A percentile compares a stretch with the other conserved stretches of the same genome.
Conservation (phyloP, 2,888 invertebrate species). For the Drosophila percnosoma region DNA sequence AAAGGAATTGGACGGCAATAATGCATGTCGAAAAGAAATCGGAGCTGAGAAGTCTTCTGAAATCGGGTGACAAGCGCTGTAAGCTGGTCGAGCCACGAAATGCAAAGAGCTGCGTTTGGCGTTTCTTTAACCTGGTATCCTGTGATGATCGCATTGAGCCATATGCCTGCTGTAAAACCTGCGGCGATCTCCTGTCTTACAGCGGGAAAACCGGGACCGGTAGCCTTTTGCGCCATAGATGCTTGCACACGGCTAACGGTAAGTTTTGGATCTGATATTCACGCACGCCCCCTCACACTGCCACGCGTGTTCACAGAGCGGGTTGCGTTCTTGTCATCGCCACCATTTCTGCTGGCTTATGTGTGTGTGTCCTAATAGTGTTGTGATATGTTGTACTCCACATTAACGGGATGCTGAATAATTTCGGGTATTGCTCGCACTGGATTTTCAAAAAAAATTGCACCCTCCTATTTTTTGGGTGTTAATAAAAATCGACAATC, state of each 20-base stretch:
- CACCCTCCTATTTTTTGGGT: not conserved
- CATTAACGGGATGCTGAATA: conserved; percentile 5
- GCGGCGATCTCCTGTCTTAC: conserved; percentile 66
- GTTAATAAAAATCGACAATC: conserved; percentile 1
- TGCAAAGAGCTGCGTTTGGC: conserved; percentile 70
- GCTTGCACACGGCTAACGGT: conserved; percentile 71
- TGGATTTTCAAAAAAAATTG: conserved; percentile 1
- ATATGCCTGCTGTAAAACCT: conserved; percentile 69
- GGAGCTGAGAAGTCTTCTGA: conserved; percentile 58
- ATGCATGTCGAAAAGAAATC: conserved; percentile 73
- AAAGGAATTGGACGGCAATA: conserved; percentile 15
- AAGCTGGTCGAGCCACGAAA: conserved; percentile 68
- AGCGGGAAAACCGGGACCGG: conserved; percentile 71
- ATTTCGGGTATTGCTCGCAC: not conserved
- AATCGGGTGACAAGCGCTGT: conserved; percentile 67
- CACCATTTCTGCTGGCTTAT: conserved; percentile 20
- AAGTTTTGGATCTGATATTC: conserved; percentile 66
- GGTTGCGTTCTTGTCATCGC: conserved; percentile 46
- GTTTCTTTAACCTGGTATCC: conserved; percentile 69
- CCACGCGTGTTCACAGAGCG: conserved; percentile 66
- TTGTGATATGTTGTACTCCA: conserved; percentile 42
- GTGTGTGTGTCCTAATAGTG: conserved; percentile 36
- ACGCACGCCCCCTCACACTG: conserved; percentile 69
- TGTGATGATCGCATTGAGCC: conserved; percentile 67
- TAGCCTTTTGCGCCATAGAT: conserved; percentile 66